Evolutionary conservation across 2,888 invertebrate genomes (phyloP).

Genomic region (Agrochola lota): DNA sequence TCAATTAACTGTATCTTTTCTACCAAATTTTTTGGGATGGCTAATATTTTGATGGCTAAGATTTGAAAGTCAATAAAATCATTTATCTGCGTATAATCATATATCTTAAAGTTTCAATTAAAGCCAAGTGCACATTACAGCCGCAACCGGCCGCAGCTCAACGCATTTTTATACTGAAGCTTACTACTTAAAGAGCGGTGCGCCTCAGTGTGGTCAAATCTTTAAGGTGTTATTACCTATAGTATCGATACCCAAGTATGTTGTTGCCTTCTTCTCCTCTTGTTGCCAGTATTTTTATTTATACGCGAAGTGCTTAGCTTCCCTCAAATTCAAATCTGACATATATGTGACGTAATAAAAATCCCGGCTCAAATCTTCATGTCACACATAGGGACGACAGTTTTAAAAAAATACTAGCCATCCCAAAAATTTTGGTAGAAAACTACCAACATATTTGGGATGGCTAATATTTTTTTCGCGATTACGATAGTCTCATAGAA

Average conservation of each 20-base stretch:
- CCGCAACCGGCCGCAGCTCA: not conserved
- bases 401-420: no score
- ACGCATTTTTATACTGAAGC: not conserved
- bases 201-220: not conserved
- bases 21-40: no score
- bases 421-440: no score
- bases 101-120: not conserved
- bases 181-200: not conserved
- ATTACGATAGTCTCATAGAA: no score
- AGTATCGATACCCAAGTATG: not conserved
- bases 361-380: not conserved
- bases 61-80: no score
- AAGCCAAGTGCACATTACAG: not conserved
- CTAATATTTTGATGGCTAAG: no score
- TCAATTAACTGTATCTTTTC: no score
- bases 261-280: not conserved
- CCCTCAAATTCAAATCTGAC: slow-evolving; percentile 32
- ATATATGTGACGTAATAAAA: slow-evolving; percentile 50
- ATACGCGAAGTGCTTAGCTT: not conserved
- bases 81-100: no score
- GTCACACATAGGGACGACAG: slow-evolving; percentile 16
- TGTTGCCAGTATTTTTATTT: slow-evolving; percentile 3
- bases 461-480: no score
- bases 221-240: not conserved
- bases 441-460: no score